Percentiles rank a stretch among this genome's conserved stretches.
Conservation (phyloP, 2,888 invertebrate genomes). For the Harpalus rubripes region DNA sequence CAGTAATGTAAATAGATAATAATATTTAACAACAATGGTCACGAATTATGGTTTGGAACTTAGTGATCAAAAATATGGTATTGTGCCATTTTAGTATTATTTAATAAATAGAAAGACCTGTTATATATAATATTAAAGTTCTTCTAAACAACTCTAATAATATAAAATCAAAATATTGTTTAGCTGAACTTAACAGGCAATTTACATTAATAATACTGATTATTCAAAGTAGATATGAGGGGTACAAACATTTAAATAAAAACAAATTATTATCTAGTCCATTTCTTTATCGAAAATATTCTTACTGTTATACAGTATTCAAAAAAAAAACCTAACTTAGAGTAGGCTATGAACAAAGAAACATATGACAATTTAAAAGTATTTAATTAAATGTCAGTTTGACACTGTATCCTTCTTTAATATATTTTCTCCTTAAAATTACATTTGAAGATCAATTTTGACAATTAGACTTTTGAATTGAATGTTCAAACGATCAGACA, state of each 20-base stretch:
- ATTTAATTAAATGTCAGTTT: no score
- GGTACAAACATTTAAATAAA: background rate
- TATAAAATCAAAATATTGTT: conserved; percentile 5
- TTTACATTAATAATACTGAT: conserved; percentile 40
- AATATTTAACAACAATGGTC: conserved; percentile 5
- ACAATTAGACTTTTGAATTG: no score
- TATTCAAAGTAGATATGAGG: background rate
- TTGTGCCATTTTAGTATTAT: conserved; percentile 29
- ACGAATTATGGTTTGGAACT: background rate
- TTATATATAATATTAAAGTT: conserved; percentile 1
- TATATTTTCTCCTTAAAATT: no score
- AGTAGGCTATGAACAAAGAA: no score
- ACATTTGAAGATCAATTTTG: no score
- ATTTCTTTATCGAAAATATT: no score
- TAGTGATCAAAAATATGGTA: conserved; percentile 46
- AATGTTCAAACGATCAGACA: no score
- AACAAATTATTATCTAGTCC: no score
- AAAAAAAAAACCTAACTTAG: no score
- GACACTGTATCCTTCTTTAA: no score
- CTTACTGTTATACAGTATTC: no score
- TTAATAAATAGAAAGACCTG: conserved; percentile 14
- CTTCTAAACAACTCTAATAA: conserved; percentile 7
- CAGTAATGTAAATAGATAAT: conserved; percentile 2
- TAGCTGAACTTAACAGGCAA: conserved; percentile 1
- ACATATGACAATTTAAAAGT: no score